Conservation (phyloP, 2,888 invertebrate species). For the Dendrolimus pini region DNA sequence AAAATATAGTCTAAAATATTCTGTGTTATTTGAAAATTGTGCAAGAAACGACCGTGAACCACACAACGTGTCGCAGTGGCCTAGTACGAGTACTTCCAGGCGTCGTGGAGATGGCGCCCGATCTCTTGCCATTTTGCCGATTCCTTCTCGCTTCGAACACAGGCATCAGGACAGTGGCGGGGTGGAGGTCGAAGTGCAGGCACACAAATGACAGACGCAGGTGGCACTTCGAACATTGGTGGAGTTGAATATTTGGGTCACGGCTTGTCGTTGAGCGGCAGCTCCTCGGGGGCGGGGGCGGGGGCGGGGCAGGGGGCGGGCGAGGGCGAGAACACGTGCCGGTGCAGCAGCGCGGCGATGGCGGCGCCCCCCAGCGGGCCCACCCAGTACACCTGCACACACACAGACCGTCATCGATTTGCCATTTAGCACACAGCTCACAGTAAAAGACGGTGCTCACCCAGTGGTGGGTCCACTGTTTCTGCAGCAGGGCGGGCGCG, state of each 20-base stretch:
- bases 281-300: constrained; percentile 68
- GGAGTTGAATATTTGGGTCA: constrained; percentile 12
- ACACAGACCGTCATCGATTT: not conserved
- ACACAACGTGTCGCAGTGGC: too few relatives aligned
- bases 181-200: too few relatives aligned
- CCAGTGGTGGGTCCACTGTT: constrained; percentile 80
- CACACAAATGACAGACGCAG: not conserved
- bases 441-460: constrained; percentile 40
- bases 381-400: constrained; percentile 67
- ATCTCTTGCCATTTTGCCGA: too few relatives aligned
- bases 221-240: not conserved
- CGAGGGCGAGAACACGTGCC: constrained; percentile 53
- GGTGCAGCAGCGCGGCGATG: constrained; percentile 45
- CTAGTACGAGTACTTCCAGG: too few relatives aligned
- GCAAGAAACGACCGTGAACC: too few relatives aligned
- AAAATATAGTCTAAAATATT: too few relatives aligned
- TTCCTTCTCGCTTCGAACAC: too few relatives aligned
- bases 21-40: too few relatives aligned
- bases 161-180: too few relatives aligned
- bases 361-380: constrained; percentile 56
- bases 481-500: constrained; percentile 82
- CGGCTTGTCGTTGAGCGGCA: constrained; percentile 71
- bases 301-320: constrained; percentile 33
- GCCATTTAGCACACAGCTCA: not conserved
- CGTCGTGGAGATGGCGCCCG: too few relatives aligned